Evolutionary conservation across 2,797 vertebrate genomes (phyloP).

Genomic region (Acanthiza pusilla): DNA sequence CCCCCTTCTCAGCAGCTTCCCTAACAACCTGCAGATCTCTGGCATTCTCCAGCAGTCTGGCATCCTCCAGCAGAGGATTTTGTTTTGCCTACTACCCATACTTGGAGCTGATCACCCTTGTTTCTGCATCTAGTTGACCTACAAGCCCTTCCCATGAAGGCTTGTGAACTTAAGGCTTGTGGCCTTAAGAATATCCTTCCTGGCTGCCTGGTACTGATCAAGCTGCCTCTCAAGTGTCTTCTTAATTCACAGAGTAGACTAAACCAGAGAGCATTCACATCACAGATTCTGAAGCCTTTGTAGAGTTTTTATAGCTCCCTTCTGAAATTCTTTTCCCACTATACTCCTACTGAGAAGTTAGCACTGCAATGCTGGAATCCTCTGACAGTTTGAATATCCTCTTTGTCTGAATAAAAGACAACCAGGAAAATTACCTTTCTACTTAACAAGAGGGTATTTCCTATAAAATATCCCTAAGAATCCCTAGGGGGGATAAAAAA

Average conservation of each 20-base stretch:
- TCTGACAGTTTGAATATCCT: not conserved
- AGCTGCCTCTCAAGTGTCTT: not conserved
- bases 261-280: not conserved
- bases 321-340: not conserved
- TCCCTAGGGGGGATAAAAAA: rapidly evolving
- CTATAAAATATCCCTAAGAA: not conserved
- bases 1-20: not conserved
- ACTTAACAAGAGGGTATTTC: not conserved
- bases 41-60: not conserved
- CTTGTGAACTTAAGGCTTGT: not conserved
- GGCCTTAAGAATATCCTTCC: not conserved
- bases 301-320: not conserved
- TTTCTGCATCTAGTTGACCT: not conserved
- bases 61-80: too few relatives aligned
- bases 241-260: not conserved
- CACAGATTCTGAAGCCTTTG: not conserved
- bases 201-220: not conserved
- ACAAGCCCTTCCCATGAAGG: not conserved
- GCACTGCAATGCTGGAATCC: not conserved
- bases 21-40: not conserved
- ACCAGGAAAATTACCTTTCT: not conserved
- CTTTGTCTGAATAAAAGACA: not conserved
- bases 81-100: not conserved
- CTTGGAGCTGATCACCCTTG: not conserved
- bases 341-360: not conserved